Conservation (phyloP, 2,888 invertebrate species). For the Protonemura montana region DNA sequence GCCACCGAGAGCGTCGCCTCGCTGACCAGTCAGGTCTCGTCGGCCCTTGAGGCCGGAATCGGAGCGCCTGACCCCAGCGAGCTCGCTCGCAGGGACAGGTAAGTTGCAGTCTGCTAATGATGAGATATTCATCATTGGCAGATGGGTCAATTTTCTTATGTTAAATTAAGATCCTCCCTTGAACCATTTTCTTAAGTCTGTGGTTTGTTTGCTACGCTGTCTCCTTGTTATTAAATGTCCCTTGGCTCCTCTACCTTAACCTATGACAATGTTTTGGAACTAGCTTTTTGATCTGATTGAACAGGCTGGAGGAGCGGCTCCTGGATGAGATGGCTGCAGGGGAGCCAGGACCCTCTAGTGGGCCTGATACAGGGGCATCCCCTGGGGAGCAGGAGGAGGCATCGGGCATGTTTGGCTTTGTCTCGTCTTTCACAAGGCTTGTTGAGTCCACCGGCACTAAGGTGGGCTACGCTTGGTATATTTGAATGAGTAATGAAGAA, state of each 20-base stretch:
- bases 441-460: slow-evolving; percentile 75
- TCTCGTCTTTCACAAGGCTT: slow-evolving; percentile 70
- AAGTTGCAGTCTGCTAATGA: slow-evolving; percentile 40
- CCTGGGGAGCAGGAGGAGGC: not conserved
- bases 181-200: no score
- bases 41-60: slow-evolving; percentile 80
- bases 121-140: no score
- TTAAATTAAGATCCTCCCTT: no score
- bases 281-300: no score
- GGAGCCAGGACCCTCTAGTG: not conserved
- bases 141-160: no score
- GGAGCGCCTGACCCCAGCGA: slow-evolving; percentile 86
- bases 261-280: no score
- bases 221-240: no score
- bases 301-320: slow-evolving; percentile 1
- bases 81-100: slow-evolving; percentile 65
- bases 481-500: no score
- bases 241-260: no score
- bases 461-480: no score
- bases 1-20: slow-evolving; percentile 79
- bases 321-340: not conserved
- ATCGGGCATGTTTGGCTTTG: slow-evolving; percentile 64
- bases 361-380: no score
- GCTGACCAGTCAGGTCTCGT: slow-evolving; percentile 80
- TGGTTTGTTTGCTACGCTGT: no score